Evolutionary conservation across 2,888 invertebrate genomes (phyloP), one percentile per base, ranked within the genome.

Genomic region (Orthosia incerta): DNA sequence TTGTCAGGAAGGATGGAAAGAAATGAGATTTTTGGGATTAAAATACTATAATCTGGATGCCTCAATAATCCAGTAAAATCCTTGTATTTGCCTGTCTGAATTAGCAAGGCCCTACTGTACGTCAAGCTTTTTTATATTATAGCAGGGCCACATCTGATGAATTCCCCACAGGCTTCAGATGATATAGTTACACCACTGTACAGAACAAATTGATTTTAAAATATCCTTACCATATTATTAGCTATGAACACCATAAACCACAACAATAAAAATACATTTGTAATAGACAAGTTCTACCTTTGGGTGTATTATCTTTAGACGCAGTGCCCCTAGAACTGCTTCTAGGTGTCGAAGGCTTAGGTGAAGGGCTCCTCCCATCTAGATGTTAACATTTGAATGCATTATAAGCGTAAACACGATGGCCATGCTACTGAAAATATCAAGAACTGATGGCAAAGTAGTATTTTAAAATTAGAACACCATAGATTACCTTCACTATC

Each of bases 301-400:
- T 96, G 51, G 94, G 94, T 73, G 95, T 95, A 87, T 88, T 94
- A 90, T 96, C 95, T 92, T 95, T 95, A 73, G 95, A 95, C 67
- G 93, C 90, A 76, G 94, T 94, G 82, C 95, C 95, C 84, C 95
- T 94, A 85, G 95, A 95, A 88, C 91, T 92, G 89, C 95, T 95
- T 88, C 94, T 93, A 86, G 95, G 94, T 75, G 94, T 94, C 26
- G 94, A 92, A 70, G 93, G 90, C 89, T 94, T 95, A 85, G 95
- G 94, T 70, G 96, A 95, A 66, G 93, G 94, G 82, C 94, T 95
- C 87, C 93, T 89, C 39, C 90, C 92, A 91, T 95, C 96, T 95
- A 90, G 76, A 91, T 86, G 82, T 72, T 76, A 83, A 84, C 66
- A 83, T 71, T 78, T 51, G 16, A 79, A 76, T 77, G 77, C 64